Evolutionary conservation across 2,888 invertebrate genomes (phyloP), one percentile per base, ranked within the genome.

Genomic region (Geophilus truncorum): DNA sequence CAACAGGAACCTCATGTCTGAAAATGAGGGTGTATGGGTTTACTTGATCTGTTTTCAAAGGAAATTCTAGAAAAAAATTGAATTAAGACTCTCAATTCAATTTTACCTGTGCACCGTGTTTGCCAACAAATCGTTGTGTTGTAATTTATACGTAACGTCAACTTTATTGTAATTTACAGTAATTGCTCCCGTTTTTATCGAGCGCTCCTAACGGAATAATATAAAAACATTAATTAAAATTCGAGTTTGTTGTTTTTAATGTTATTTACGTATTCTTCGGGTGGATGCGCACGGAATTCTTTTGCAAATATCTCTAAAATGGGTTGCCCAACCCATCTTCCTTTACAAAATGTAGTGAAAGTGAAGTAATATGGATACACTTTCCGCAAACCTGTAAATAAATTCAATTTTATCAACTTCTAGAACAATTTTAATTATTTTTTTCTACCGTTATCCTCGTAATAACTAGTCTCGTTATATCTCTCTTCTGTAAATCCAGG

Each of bases 1-100:
- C 93, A 90, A 98, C 97, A 88, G 98, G 97, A 90, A 97, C 95
- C 92, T 98, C 98, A 92, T 98, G 98, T 92, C 97, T 96, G 93
- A 88, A 78, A 51, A 79, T 79, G 76, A 51, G 62, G 80, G 79
- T 77, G 28, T 30, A 77, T 45, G 70, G 70, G 25, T 70, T 70
- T 70, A 70, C 79, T 28, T 36, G 28, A 78, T 45, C 45, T 78
- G 78, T 45, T 78, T 78, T 78, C 51, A 78, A 28, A 36, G 40
- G 45, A 51, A 40, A 28, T 51, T 40, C 78, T 45, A 78, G 12
- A 78, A 77, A n/a, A 32, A 70, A 77, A 36, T 32, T 18, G 21
- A 79, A 18, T 4, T 23, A 34, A 28, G 6, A n/a, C 12, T 40
- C 36, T 36, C n/a, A 7, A 12, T 34, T 32, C 36, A 15, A 34